These are phyloP conservation scores for Lycocerus yunnanus DNA, from an alignment of 2,888 invertebrate species.

Conservation along the genomic window DNA sequence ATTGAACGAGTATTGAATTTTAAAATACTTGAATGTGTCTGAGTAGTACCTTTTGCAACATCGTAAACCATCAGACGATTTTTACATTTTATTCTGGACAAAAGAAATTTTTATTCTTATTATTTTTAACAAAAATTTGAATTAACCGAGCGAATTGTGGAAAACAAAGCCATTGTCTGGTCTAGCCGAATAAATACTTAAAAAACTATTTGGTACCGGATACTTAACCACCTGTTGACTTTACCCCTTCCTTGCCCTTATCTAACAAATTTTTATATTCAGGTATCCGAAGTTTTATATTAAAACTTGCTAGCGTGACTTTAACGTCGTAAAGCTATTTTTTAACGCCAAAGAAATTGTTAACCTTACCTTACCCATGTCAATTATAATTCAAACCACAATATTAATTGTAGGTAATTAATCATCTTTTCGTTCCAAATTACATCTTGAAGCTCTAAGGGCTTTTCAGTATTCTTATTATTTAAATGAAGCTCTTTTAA, in stretches of 20 bases:
- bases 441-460: background rate
- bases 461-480: background rate
- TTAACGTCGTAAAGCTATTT: background rate
- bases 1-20: background rate
- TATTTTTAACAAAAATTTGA: no score
- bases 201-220: constrained; percentile 11
- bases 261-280: constrained; percentile 18
- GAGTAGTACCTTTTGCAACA: no score
- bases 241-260: constrained; percentile 17
- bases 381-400: background rate
- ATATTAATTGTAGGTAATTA: background rate
- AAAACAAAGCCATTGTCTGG: background rate
- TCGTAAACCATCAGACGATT: no score
- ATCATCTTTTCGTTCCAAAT: background rate
- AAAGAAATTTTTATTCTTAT: no score
- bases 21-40: background rate
- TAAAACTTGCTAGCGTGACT: background rate
- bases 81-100: background rate
- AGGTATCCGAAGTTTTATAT: constrained; percentile 16
- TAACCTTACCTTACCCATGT: background rate
- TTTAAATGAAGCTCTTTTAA: background rate
- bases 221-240: constrained; percentile 22
- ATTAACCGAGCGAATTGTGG: background rate
- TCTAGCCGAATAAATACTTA: background rate
- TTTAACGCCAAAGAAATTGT: background rate